Percentiles rank a stretch among this genome's conserved stretches.
These are phyloP conservation scores for Sturnira hondurensis DNA, from an alignment of 2,113 vertebrate species.

Conservation along the genomic window DNA sequence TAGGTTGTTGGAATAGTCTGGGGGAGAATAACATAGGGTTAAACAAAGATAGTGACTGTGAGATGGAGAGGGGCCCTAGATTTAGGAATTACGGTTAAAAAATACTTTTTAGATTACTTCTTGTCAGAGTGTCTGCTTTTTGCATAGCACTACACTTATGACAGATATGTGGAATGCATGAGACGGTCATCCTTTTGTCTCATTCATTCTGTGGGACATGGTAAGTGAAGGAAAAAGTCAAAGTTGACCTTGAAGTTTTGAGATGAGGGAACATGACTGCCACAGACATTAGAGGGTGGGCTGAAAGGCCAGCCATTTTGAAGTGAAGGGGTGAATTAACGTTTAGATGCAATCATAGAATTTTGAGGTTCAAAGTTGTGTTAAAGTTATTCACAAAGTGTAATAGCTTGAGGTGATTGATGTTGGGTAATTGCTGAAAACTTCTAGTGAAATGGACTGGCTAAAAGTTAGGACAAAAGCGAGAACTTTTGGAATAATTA, in stretches of 20 bases:
- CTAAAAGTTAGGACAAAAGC: neutral
- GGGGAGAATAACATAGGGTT: neutral
- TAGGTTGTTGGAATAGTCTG: neutral
- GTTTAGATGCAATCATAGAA: neutral
- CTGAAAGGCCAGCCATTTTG: neutral
- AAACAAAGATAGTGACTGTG: neutral
- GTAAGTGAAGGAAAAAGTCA: neutral
- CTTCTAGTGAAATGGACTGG: neutral
- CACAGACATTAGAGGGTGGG: neutral
- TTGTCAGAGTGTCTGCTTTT: neutral
- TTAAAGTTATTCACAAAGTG: neutral
- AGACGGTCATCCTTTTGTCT: neutral
- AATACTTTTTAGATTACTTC: neutral
- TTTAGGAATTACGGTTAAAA: neutral
- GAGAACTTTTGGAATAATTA: neutral
- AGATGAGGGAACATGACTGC: neutral
- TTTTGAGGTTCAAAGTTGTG: neutral
- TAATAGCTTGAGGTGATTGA: neutral
- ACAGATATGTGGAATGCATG: neutral
- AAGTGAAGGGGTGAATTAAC: neutral
- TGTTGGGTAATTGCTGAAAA: neutral
- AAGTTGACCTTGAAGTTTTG: neutral
- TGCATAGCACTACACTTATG: neutral
- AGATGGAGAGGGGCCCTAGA: neutral
- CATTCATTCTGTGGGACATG: neutral